A percentile compares a stretch with the other conserved stretches of the same genome.
Conservation (phyloP, 2,888 invertebrate species). For the Horisme vitalbata region DNA sequence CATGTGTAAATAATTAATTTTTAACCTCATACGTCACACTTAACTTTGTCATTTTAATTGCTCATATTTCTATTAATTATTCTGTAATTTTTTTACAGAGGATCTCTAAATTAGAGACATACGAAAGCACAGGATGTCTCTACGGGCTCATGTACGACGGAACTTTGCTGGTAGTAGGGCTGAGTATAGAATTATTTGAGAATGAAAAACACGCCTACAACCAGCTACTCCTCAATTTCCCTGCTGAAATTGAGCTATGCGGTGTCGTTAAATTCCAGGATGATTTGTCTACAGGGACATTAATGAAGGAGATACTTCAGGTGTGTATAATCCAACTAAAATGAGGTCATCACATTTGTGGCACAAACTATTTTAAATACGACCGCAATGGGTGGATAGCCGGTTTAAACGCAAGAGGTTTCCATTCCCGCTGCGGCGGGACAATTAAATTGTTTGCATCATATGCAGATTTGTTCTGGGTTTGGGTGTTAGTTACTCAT, state of each 20-base stretch:
- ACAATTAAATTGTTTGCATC: no score
- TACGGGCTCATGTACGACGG: conserved; percentile 90
- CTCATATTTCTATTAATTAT: background rate
- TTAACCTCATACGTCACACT: conserved; percentile 59
- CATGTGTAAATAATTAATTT: conserved; percentile 2
- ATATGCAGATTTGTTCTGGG: no score
- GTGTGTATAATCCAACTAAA: conserved; percentile 39
- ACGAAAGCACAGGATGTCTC: conserved; percentile 86
- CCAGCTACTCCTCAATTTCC: conserved; percentile 85
- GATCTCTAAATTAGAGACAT: conserved; percentile 84
- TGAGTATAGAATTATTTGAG: conserved; percentile 85
- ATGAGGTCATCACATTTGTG: no score
- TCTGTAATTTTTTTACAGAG: conserved; percentile 76
- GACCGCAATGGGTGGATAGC: no score
- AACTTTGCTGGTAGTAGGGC: conserved; percentile 86
- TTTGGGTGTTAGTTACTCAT: no score
- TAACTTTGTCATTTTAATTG: conserved; percentile 22
- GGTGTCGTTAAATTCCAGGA: conserved; percentile 87
- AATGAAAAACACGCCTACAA: conserved; percentile 77
- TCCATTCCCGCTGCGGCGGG: no score
- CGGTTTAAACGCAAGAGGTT: no score
- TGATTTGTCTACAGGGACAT: conserved; percentile 82
- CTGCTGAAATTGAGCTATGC: conserved; percentile 90
- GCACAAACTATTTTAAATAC: no score
- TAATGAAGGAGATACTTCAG: conserved; percentile 84